Conservation (phyloP, 1,140 invertebrate species). For the Danaus plexippus region DNA sequence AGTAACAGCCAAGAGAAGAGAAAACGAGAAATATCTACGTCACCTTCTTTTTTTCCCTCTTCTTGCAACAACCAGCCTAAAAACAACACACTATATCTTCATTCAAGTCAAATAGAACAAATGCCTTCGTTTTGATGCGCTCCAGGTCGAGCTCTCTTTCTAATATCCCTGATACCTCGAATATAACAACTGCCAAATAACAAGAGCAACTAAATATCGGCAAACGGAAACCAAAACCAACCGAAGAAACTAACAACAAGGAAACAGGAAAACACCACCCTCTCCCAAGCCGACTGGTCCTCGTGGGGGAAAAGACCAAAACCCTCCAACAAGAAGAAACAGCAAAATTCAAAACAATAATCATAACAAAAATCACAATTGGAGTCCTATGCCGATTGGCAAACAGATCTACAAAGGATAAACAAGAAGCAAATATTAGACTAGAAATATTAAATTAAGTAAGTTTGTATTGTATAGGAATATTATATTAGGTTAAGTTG, state of each 20-base stretch:
- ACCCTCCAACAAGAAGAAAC: conserved; percentile 28
- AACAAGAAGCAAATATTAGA: no score
- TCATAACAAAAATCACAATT: no score
- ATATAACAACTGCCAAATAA: not conserved
- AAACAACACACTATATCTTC: conserved; percentile 4
- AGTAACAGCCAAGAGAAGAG: conserved; percentile 8
- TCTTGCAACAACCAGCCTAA: no score
- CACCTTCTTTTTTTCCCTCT: no score
- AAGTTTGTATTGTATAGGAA: no score
- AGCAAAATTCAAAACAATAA: no score
- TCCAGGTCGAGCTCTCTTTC: no score
- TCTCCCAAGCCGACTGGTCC: conserved; percentile 33
- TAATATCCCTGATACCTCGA: no score
- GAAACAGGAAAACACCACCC: conserved; percentile 15
- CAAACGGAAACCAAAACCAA: conserved; percentile 26
- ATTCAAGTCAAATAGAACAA: conserved; percentile 23
- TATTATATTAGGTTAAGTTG: no score
- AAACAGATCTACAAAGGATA: no score
- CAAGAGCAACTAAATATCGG: conserved; percentile 26
- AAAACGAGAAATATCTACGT: conserved; percentile 28
- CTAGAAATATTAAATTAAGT: no score
- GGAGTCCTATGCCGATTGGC: no score
- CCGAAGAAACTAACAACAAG: conserved; percentile 11
- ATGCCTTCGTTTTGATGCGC: conserved; percentile 27
- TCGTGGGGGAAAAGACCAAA: conserved; percentile 32